Conservation (phyloP, 2,113 vertebrate genomes). For the Prionailurus viverrinus region DNA sequence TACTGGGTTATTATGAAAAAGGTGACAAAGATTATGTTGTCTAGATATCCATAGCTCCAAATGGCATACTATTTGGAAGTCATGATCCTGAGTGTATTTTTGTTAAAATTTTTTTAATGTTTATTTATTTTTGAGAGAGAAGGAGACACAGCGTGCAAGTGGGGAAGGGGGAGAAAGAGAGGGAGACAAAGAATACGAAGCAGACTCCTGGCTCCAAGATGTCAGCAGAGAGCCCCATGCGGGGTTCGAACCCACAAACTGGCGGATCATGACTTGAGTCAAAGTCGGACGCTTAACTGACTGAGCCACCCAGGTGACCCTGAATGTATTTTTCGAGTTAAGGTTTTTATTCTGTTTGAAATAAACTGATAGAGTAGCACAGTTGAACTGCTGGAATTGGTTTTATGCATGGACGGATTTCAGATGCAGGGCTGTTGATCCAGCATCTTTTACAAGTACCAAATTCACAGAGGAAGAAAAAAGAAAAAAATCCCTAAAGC, state of each 20-base stretch:
- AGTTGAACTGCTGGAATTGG: not conserved
- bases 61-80: not conserved
- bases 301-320: no score
- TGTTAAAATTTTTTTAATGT: no score
- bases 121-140: no score
- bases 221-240: no score
- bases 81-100: no score
- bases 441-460: slow-evolving; percentile 30
- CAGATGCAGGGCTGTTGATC: slow-evolving; percentile 47
- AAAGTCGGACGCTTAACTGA: no score
- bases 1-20: not conserved
- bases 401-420: slow-evolving; percentile 58
- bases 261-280: no score
- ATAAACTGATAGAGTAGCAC: not conserved
- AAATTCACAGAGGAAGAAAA: slow-evolving; percentile 60
- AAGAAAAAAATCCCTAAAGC: slow-evolving; percentile 1
- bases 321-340: not conserved
- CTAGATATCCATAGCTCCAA: not conserved
- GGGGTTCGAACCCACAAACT: no score
- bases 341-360: slow-evolving; percentile 50
- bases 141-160: no score
- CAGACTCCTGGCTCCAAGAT: no score
- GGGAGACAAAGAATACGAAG: no score
- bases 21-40: not conserved
- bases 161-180: no score